Conservation (phyloP, 2,888 invertebrate genomes). For the Leptogaster cylindrica region DNA sequence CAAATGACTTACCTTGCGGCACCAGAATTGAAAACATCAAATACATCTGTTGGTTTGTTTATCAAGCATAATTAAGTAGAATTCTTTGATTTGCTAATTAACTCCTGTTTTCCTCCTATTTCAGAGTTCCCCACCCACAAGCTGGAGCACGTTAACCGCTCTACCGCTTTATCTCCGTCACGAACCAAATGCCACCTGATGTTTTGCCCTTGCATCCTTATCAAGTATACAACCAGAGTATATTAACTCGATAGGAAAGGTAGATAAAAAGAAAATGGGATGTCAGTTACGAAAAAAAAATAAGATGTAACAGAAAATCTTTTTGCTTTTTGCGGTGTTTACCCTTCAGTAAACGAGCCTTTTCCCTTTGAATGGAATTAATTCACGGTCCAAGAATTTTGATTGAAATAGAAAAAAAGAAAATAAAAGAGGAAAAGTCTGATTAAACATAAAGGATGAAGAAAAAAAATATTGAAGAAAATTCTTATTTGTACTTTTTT, state of each 20-base stretch:
- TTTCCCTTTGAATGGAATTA: slow-evolving; percentile 33
- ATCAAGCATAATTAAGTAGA: slow-evolving; percentile 25
- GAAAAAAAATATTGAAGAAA: no score
- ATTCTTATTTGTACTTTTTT: slow-evolving; percentile 9
- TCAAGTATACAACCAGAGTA: not conserved
- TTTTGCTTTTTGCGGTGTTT: slow-evolving; percentile 23
- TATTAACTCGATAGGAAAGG: slow-evolving; percentile 1
- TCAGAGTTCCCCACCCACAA: not conserved
- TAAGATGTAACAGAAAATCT: slow-evolving; percentile 27
- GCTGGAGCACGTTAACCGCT: not conserved
- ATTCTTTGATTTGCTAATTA: slow-evolving; percentile 37
- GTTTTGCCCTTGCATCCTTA: slow-evolving; percentile 9
- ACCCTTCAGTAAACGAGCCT: slow-evolving; percentile 23
- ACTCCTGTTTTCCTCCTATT: slow-evolving; percentile 19
- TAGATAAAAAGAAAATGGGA: slow-evolving; percentile 25
- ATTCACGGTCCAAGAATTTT: slow-evolving; percentile 33
- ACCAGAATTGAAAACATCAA: slow-evolving; percentile 18
- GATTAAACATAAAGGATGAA: not conserved
- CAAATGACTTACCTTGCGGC: not conserved
- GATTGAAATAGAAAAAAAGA: slow-evolving; percentile 35
- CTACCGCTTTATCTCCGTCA: not conserved
- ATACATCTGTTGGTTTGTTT: slow-evolving; percentile 23
- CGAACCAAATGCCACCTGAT: not conserved
- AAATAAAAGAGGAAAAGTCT: slow-evolving; percentile 19
- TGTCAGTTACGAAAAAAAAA: slow-evolving; percentile 20